phyloP scores from a whole-genome alignment of 2,888 invertebrate genomes.

The Syrista parreyssii region DNA sequence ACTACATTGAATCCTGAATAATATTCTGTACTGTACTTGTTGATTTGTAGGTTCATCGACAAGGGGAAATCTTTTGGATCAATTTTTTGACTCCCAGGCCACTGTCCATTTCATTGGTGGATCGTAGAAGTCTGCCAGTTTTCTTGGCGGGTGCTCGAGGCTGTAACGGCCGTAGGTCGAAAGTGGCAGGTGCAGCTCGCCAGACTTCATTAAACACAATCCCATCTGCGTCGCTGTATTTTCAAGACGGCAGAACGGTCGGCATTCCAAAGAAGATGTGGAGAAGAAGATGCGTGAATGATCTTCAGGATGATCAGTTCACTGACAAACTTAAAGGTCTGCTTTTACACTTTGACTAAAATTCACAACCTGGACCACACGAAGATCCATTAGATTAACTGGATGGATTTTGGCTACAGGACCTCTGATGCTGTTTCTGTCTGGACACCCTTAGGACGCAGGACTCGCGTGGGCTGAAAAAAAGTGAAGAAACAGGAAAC shows the following conservation, averaged over 20 bases:
- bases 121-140: constrained; percentile 28
- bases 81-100: background rate
- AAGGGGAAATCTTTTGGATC: background rate
- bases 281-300: background rate
- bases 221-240: constrained; percentile 61
- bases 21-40: background rate
- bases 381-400: background rate
- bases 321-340: background rate
- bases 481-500: background rate
- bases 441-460: background rate
- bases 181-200: constrained; percentile 61
- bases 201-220: constrained; percentile 63
- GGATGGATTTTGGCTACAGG: background rate
- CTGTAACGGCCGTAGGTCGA: constrained; percentile 50
- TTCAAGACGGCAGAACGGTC: constrained; percentile 41
- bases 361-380: background rate
- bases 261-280: constrained; percentile 23
- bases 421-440: background rate
- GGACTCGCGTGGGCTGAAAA: background rate
- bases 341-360: background rate
- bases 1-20: background rate
- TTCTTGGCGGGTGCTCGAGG: constrained; percentile 31
- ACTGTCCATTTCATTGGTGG: background rate
- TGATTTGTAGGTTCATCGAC: background rate
- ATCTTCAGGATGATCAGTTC: background rate